Conservation (phyloP, 1,140 invertebrate species). For the Drosophila saltans region DNA sequence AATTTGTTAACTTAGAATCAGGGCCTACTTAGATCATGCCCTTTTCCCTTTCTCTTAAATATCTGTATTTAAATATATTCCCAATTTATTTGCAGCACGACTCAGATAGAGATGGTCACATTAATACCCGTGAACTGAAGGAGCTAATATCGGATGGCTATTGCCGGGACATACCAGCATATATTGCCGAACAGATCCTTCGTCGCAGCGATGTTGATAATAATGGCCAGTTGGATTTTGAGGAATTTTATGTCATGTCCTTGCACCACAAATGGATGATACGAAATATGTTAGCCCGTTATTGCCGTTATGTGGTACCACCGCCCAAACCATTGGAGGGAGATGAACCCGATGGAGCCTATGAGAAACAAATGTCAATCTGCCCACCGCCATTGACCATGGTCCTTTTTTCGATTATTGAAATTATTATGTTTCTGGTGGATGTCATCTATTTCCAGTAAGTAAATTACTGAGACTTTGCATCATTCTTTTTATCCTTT, state of each 20-base stretch:
- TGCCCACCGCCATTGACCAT: conserved; percentile 94
- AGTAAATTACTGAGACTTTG: conserved; percentile 26
- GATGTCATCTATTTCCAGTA: conserved; percentile 85
- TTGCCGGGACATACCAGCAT: conserved; percentile 88
- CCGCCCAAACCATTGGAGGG: conserved; percentile 84
- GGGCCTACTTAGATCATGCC: background rate
- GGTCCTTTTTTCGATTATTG: conserved; percentile 89
- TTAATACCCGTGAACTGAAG: conserved; percentile 89
- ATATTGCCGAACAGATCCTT: conserved; percentile 89
- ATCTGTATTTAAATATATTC: background rate
- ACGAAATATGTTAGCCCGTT: conserved; percentile 86
- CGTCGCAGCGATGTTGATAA: conserved; percentile 88
- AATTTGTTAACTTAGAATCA: conserved; percentile 3
- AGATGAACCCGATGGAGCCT: conserved; percentile 88
- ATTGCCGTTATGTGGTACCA: conserved; percentile 85
- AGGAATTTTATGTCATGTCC: conserved; percentile 92
- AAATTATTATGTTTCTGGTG: conserved; percentile 88
- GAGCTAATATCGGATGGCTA: conserved; percentile 86
- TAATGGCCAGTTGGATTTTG: conserved; percentile 89
- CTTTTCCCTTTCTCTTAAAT: background rate
- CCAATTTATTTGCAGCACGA: conserved; percentile 87
- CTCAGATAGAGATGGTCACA: conserved; percentile 88
- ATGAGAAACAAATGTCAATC: conserved; percentile 94
- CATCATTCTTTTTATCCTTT: background rate
- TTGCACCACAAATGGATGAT: conserved; percentile 85